Evolutionary conservation across 2,888 invertebrate genomes (phyloP).

Genomic region (Aphodius granarius): DNA sequence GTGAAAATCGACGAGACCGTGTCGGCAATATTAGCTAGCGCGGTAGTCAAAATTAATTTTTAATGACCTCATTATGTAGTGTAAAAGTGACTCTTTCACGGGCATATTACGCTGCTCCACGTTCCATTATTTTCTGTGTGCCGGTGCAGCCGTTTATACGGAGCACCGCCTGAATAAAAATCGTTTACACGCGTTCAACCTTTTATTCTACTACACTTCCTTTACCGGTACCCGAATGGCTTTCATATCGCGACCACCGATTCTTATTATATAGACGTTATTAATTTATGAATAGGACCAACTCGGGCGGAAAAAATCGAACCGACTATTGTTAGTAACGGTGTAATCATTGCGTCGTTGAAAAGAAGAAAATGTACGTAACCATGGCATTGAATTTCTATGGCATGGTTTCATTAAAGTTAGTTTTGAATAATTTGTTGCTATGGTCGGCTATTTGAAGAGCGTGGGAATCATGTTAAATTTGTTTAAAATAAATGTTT

Average conservation of each 20-base stretch:
- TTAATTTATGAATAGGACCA: constrained; percentile 23
- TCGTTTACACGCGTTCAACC: constrained; percentile 17
- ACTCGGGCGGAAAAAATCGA: constrained; percentile 19
- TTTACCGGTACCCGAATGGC: constrained; percentile 17
- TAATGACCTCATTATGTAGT: constrained; percentile 16
- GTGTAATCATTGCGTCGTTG: constrained; percentile 16
- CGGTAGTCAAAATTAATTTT: constrained; percentile 18
- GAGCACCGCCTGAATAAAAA: constrained; percentile 15
- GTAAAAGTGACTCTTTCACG: constrained; percentile 21
- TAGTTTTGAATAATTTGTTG: not conserved
- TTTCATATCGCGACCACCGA: constrained; percentile 16
- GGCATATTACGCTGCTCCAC: constrained; percentile 9
- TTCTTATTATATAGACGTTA: constrained; percentile 22
- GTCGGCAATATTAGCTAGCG: not conserved
- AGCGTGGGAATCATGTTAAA: not conserved
- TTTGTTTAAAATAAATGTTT: not conserved
- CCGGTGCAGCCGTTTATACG: not conserved
- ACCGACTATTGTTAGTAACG: constrained; percentile 24
- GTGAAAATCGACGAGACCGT: not conserved
- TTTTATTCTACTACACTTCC: constrained; percentile 13
- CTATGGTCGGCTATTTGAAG: not conserved
- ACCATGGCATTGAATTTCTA: constrained; percentile 24
- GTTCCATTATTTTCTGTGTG: not conserved
- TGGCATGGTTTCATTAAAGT: not conserved
- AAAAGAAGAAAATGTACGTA: not conserved